A percentile compares a stretch with the other conserved stretches of the same genome.
These are phyloP conservation scores for Anastrepha ludens DNA, from an alignment of 1,140 invertebrate species.

Conservation along the genomic window DNA sequence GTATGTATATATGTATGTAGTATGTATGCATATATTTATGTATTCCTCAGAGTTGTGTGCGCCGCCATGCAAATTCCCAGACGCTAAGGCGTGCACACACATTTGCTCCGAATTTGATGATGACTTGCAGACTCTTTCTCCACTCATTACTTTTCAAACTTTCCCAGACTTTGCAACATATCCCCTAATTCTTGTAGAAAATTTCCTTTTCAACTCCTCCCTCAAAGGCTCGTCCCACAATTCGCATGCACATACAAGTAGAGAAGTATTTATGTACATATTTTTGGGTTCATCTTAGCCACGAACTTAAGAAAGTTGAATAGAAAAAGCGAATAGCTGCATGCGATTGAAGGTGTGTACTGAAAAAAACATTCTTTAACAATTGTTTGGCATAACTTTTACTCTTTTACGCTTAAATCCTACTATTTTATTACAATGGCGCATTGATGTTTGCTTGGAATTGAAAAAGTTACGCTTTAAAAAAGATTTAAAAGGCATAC, in stretches of 20 bases:
- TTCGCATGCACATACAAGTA: no score
- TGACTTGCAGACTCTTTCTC: not conserved
- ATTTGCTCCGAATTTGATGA: not conserved
- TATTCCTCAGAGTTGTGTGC: no score
- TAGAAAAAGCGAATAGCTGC: no score
- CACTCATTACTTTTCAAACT: not conserved
- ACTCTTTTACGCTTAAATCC: slow-evolving; percentile 57
- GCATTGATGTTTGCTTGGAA: slow-evolving; percentile 2
- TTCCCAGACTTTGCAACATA: not conserved
- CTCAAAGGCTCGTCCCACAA: no score
- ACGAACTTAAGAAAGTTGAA: no score
- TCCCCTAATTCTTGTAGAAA: not conserved
- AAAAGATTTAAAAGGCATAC: slow-evolving; percentile 14
- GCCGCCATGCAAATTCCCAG: not conserved
- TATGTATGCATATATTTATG: not conserved
- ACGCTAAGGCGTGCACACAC: not conserved
- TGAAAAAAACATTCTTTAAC: not conserved
- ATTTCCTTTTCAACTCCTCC: not conserved
- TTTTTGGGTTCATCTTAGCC: no score
- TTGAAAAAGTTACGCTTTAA: slow-evolving; percentile 56
- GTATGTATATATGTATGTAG: not conserved
- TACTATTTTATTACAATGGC: slow-evolving; percentile 55
- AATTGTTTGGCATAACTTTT: slow-evolving; percentile 52
- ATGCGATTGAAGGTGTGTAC: not conserved
- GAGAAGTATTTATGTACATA: no score